These are phyloP conservation scores for Cyprinella venusta DNA, from an alignment of 2,797 vertebrate genomes.

Conservation along the genomic window DNA sequence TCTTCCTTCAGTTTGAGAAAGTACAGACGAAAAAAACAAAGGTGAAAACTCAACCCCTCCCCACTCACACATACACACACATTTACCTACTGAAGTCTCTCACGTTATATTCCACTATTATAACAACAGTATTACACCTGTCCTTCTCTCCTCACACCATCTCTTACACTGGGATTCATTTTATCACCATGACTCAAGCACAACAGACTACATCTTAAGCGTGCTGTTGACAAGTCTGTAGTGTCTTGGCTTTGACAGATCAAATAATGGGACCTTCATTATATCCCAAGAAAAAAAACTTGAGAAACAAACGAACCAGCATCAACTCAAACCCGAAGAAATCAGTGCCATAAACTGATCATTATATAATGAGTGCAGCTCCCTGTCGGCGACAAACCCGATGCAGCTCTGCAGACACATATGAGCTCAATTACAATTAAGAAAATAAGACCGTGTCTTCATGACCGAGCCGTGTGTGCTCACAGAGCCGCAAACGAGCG, in stretches of 20 bases:
- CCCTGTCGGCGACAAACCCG: conserved; percentile 5
- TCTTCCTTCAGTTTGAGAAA: conserved; percentile 12
- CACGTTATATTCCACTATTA: conserved; percentile 7
- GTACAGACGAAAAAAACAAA: conserved; percentile 41
- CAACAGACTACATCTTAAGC: background rate
- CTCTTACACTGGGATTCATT: background rate
- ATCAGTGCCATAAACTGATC: conserved; percentile 56
- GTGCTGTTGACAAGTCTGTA: background rate
- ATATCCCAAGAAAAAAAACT: background rate
- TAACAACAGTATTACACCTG: conserved; percentile 20
- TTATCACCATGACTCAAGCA: background rate
- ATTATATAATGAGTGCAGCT: conserved; percentile 29
- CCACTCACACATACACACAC: conserved; percentile 5
- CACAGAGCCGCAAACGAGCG: conserved; percentile 5
- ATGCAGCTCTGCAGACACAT: conserved; percentile 13
- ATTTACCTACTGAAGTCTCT: background rate
- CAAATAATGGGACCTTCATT: background rate
- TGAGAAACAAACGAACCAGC: conserved; percentile 26
- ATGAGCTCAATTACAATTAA: background rate
- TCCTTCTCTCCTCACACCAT: background rate
- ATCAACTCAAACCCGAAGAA: background rate
- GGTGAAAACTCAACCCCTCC: conserved; percentile 28
- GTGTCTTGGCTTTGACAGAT: background rate
- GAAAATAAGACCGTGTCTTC: background rate
- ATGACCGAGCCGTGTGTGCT: conserved; percentile 1